Conservation (phyloP, 2,113 vertebrate genomes). For the Otocyon megalotis region DNA sequence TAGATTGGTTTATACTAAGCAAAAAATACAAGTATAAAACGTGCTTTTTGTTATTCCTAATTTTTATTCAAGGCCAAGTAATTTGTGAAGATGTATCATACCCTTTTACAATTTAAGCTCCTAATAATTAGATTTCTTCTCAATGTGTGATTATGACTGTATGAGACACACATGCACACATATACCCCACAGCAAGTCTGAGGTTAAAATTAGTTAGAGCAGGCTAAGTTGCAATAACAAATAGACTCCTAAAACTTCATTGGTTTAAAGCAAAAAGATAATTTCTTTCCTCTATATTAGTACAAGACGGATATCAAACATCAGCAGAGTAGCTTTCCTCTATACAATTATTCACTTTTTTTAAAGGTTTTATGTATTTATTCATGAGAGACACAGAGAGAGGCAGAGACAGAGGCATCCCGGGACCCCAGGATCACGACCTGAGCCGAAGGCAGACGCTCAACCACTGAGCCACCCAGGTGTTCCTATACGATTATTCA, state of each 20-base stretch:
- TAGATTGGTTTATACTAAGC: background rate
- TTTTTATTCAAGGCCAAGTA: background rate
- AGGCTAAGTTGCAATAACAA: background rate
- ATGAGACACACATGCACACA: background rate
- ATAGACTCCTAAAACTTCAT: background rate
- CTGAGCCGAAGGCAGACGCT: too few relatives aligned
- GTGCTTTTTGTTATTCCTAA: background rate
- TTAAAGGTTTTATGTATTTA: too few relatives aligned
- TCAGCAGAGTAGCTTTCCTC: background rate
- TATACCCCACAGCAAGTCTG: background rate
- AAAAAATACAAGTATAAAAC: background rate
- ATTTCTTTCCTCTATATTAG: background rate
- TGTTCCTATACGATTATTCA: background rate
- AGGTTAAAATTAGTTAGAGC: background rate
- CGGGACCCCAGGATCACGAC: too few relatives aligned
- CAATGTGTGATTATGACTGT: background rate
- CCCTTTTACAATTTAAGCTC: background rate
- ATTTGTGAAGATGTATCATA: background rate
- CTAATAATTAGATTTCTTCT: constrained; percentile 36
- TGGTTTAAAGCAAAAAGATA: background rate
- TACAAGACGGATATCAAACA: background rate
- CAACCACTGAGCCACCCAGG: too few relatives aligned
- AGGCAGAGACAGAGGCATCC: too few relatives aligned
- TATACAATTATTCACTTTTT: background rate
- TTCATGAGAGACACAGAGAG: too few relatives aligned